Percentiles rank a stretch among this genome's conserved stretches.
Conservation (phyloP, 2,797 vertebrate species). For the Geotrypetes seraphini region DNA sequence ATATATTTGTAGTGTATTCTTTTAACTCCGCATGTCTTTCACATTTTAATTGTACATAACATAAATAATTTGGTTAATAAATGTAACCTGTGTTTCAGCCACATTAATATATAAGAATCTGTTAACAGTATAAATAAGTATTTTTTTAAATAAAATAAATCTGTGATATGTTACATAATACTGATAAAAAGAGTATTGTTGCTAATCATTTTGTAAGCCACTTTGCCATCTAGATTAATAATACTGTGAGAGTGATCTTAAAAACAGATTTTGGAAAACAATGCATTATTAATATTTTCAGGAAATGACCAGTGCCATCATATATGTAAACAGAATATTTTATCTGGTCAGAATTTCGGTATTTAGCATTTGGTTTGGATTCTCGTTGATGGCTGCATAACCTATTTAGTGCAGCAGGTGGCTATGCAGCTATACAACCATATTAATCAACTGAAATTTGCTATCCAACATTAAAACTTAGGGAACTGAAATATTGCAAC, state of each 20-base stretch:
- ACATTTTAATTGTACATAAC: constrained; percentile 64
- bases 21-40: constrained; percentile 55
- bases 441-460: constrained; percentile 43
- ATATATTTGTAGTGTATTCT: constrained; percentile 55
- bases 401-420: constrained; percentile 26
- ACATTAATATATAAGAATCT: constrained; percentile 71
- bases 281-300: not conserved
- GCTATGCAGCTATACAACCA: constrained; percentile 41
- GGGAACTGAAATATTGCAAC: constrained; percentile 39
- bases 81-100: constrained; percentile 68
- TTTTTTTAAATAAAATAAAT: constrained; percentile 76
- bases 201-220: constrained; percentile 46
- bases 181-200: constrained; percentile 56
- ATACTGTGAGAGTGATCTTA: constrained; percentile 26
- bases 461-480: constrained; percentile 49
- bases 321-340: constrained; percentile 7
- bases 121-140: constrained; percentile 72
- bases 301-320: constrained; percentile 20
- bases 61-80: constrained; percentile 75
- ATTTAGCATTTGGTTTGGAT: constrained; percentile 12
- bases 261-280: constrained; percentile 11
- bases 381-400: not conserved
- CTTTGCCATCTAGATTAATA: constrained; percentile 26
- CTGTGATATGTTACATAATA: constrained; percentile 71
- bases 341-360: constrained; percentile 3